These are phyloP conservation scores for Pogonomyrmex barbatus DNA, from an alignment of 1,140 invertebrate genomes.

Conservation along the genomic window DNA sequence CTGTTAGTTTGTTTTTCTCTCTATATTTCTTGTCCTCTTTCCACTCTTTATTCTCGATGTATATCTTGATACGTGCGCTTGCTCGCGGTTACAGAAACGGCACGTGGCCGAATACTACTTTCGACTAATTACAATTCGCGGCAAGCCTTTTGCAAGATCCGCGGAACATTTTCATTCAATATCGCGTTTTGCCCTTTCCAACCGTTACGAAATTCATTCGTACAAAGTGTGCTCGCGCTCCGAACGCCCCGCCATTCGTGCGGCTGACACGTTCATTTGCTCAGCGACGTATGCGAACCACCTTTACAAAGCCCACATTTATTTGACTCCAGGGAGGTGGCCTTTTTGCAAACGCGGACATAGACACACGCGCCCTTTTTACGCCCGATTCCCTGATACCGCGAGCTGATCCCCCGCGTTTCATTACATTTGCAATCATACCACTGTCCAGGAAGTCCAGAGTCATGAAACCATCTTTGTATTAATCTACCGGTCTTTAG, in stretches of 20 bases:
- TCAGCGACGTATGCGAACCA: conserved; percentile 52
- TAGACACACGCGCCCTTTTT: conserved; percentile 23
- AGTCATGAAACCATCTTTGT: conserved; percentile 56
- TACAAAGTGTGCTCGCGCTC: conserved; percentile 49
- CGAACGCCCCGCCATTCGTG: conserved; percentile 55
- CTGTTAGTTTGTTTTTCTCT: neutral
- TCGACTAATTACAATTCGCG: conserved; percentile 54
- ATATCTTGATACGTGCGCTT: conserved; percentile 21
- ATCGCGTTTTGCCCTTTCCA: conserved; percentile 43
- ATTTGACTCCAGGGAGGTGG: conserved; percentile 49
- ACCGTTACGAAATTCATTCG: conserved; percentile 49
- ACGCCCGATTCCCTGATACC: conserved; percentile 51
- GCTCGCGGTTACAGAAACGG: conserved; percentile 24
- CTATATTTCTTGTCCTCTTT: neutral
- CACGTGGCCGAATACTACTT: conserved; percentile 41
- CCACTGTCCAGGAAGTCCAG: conserved; percentile 33
- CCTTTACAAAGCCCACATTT: conserved; percentile 55
- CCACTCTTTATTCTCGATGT: neutral
- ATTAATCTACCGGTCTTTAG: conserved; percentile 51
- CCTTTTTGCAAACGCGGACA: conserved; percentile 37
- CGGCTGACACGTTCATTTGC: conserved; percentile 63
- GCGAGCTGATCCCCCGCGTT: conserved; percentile 14
- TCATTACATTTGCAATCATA: conserved; percentile 63
- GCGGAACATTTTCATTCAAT: conserved; percentile 58
- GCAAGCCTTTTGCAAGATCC: conserved; percentile 36